Base-by-base conservation (phyloP, 1,140 invertebrate species). In the Hypsibius dujardini region DNA sequence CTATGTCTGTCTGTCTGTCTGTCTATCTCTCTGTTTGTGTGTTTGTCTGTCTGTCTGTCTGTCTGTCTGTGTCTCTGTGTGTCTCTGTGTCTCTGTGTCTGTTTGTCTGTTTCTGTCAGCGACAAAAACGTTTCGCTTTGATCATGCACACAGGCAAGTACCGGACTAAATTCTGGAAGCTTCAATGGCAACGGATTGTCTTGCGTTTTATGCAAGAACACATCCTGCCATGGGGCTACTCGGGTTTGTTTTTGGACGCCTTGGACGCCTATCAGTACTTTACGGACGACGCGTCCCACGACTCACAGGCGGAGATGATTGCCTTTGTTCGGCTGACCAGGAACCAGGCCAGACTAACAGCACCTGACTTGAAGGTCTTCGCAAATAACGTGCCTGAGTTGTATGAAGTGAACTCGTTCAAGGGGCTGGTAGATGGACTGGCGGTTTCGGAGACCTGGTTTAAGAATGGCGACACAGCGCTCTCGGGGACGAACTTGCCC, bases 121-220 rank as follows among this genome's bases (percentile, higher is more conserved):
- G 50, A 56, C 7, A 56, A 56, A 56, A 7, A 56, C 50, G 50
- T 56, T n/a, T 12, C 7, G n/a, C n/a, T 56, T 56, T 7, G 50
- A n/a, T 12, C n/a, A 3, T 67, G 62, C 12, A 12, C 7, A 7
- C 42, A 15, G 62, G 62, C 42, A 12, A 67, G 12, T 67, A 15
- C 42, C 42, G 62, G 62, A 42, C 45, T 12, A 12, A 15, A 42
- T 67, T 67, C 45, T 67, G 62, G 62, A 12, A 42, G 45, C 12
- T 42, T 7, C 42, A 67, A 12, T 67, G 62, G 62, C 62, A 67
- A 45, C 62, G 62, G 12, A 67, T 67, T 12, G 7, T 67, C 12
- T 42, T 67, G 62, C 62, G 62, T 42, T 67, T 15, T 45, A 67
- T 67, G 12, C 62, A 42, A 12, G 62, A 67, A 67, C 62, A 42